Percentiles rank a stretch among this genome's conserved stretches.
Evolutionary conservation across 2,797 vertebrate genomes (phyloP).

Genomic region (Falco peregrinus): DNA sequence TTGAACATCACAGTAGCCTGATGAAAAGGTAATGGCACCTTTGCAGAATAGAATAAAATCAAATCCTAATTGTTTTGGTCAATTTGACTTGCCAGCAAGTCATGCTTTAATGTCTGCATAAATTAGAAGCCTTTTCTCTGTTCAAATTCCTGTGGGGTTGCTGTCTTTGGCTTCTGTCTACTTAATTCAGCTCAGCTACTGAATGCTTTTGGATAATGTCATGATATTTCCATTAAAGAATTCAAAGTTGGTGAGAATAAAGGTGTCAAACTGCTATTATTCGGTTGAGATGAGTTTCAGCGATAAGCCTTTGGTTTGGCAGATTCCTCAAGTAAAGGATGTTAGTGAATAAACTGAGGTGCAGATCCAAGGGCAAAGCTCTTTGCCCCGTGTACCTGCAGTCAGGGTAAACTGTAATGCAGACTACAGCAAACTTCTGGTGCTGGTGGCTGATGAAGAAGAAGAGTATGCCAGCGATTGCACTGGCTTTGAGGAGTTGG

Average conservation of each 20-base stretch:
- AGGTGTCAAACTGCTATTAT: slow-evolving; percentile 29
- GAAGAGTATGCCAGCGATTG: fast-evolving
- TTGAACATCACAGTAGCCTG: slow-evolving; percentile 16
- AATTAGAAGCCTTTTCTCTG: slow-evolving; percentile 61
- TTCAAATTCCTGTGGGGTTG: slow-evolving; percentile 62
- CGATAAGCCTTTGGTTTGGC: slow-evolving; percentile 3
- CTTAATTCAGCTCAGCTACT: slow-evolving; percentile 67
- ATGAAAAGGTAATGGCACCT: slow-evolving; percentile 71
- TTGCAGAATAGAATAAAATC: slow-evolving; percentile 66
- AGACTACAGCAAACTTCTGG: background rate
- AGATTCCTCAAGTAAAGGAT: background rate
- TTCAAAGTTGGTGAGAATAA: slow-evolving; percentile 56
- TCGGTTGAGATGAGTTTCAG: background rate
- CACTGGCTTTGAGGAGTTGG: background rate
- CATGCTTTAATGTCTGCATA: slow-evolving; percentile 64
- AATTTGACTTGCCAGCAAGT: slow-evolving; percentile 63
- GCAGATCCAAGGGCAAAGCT: background rate
- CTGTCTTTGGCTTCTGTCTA: slow-evolving; percentile 56
- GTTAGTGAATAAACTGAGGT: background rate
- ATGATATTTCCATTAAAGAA: slow-evolving; percentile 70
- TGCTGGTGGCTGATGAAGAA: background rate
- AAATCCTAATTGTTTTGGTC: slow-evolving; percentile 75
- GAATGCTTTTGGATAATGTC: slow-evolving; percentile 63
- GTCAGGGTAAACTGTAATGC: background rate
- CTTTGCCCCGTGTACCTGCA: background rate